Evolutionary conservation across 30 jellyfish, hydroid and myxozoan genomes (phyloP).

Genomic region (Chrysaora quinquecirrha): DNA sequence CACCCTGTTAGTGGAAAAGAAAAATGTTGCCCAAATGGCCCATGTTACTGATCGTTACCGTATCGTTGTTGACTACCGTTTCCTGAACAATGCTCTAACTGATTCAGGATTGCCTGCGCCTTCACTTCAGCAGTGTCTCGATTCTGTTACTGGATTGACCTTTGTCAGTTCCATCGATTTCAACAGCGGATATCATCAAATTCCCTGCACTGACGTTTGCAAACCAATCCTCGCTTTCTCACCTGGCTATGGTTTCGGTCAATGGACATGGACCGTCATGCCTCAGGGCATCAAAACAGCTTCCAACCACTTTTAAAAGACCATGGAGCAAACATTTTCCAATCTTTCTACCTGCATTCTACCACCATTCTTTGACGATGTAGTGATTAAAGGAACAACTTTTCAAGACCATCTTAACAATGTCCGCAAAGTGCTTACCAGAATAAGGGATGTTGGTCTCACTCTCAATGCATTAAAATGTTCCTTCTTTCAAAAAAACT

Average conservation of each 20-base stretch:
- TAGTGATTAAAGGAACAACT: slow-evolving; percentile 27
- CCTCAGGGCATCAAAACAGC: slow-evolving; percentile 42
- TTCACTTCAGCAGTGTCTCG: slow-evolving; percentile 33
- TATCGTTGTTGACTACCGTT: slow-evolving; percentile 24
- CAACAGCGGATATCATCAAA: slow-evolving; percentile 33
- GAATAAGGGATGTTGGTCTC: slow-evolving; percentile 23
- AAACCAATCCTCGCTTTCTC: slow-evolving; percentile 34
- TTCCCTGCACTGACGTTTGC: slow-evolving; percentile 10
- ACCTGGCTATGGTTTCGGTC: too few relatives aligned
- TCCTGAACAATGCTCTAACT: too few relatives aligned
- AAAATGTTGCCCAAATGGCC: slow-evolving; percentile 28
- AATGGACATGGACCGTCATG: too few relatives aligned
- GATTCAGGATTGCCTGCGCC: slow-evolving; percentile 50
- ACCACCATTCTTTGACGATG: slow-evolving; percentile 41
- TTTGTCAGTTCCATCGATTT: slow-evolving; percentile 42
- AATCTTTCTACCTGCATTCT: slow-evolving; percentile 23
- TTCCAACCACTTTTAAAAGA: slow-evolving; percentile 16
- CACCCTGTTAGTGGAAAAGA: slow-evolving; percentile 28
- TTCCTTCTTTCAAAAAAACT: slow-evolving; percentile 6
- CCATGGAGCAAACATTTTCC: slow-evolving; percentile 55
- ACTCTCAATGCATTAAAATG: slow-evolving; percentile 23
- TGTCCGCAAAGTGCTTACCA: slow-evolving; percentile 22
- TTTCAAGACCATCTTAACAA: slow-evolving; percentile 23
- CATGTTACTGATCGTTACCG: slow-evolving; percentile 22
- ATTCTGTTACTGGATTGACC: slow-evolving; percentile 20